A percentile compares a stretch with the other conserved stretches of the same genome.
Evolutionary conservation across 2,797 vertebrate species (phyloP).

Genomic region (Enteromius argenteus): DNA sequence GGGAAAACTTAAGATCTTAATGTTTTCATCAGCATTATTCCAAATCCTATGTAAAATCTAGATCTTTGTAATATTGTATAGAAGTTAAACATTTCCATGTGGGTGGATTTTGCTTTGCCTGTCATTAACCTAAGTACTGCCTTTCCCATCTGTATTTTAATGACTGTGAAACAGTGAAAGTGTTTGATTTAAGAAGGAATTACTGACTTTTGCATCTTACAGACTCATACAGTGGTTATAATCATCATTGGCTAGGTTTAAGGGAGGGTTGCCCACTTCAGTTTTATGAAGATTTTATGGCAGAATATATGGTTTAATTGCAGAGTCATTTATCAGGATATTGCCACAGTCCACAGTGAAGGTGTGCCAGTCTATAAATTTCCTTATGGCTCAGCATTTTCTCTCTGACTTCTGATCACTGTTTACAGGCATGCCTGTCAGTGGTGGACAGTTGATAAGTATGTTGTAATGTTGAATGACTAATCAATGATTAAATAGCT

Average conservation of each 20-base stretch:
- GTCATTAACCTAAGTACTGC: conserved; percentile 4
- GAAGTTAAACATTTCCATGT: neutral
- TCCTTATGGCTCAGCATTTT: neutral
- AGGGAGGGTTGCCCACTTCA: neutral
- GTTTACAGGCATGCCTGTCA: neutral
- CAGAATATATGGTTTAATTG: conserved; percentile 19
- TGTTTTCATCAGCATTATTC: conserved; percentile 8
- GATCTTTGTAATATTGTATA: neutral
- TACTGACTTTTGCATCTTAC: neutral
- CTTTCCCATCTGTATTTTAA: conserved; percentile 18
- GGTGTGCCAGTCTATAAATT: neutral
- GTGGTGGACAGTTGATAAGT: neutral
- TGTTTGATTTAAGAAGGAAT: conserved; percentile 35
- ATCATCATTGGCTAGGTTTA: neutral
- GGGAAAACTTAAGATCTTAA: neutral
- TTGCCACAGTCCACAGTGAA: neutral
- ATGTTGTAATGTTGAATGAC: no score
- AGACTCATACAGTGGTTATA: neutral
- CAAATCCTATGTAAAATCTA: neutral
- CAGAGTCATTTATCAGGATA: neutral
- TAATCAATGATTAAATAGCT: no score
- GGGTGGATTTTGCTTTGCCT: conserved; percentile 23
- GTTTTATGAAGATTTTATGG: neutral
- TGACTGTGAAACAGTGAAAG: conserved; percentile 10
- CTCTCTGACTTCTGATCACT: neutral